Evolutionary conservation across 2,797 vertebrate species (phyloP), one percentile per base, ranked within the genome.

Genomic region (Phoeniculus purpureus): DNA sequence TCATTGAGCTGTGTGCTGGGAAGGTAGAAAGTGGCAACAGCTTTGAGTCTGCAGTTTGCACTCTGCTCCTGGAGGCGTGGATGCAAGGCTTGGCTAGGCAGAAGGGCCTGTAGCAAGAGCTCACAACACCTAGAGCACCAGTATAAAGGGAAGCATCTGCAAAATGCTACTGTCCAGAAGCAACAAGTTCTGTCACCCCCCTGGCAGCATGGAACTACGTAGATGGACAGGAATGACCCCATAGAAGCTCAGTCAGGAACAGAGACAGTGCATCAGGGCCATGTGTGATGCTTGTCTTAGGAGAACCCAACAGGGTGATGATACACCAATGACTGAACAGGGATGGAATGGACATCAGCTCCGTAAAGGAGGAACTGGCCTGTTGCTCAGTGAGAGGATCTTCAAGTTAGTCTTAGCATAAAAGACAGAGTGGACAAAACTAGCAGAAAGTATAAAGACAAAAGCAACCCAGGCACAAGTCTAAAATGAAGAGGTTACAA

Each of bases 241-340:
- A 58, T 26, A 7, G 15, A 73, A 61, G 32, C 32, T 68, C 52
- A 66, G 21, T 7, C 15, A 84, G 9, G 23, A 15, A 65, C 22
- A 80, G 18, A 6, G 21, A 64, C 15, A 27, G 37, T 21, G 31
- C 13, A 50, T 51, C 13, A 47, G 18, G 22, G 25, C 10, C 62
- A 65, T 0, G 1, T 2, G 0, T n/a, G 23, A 50, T 56, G 16
- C 16, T 61, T 5, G 2, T 40, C 4, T 2, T 34, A n/a, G 59
- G 37, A 65, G 31, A 16, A 60, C 29, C 22, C 23, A 32, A n/a
- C 7, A 29, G 4, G 3, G 5, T 58, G 43, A 60, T 19, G 9
- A 64, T 74, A 64, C 22, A 83, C 8, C 20, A 60, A 1, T 0
- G 0, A 23, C 55, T 81, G 29, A 45, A 27, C 2, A 4, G 32